Evolutionary conservation across 2,888 invertebrate species (phyloP), one percentile per base, ranked within the genome.

Genomic region (Eilema sororculum): DNA sequence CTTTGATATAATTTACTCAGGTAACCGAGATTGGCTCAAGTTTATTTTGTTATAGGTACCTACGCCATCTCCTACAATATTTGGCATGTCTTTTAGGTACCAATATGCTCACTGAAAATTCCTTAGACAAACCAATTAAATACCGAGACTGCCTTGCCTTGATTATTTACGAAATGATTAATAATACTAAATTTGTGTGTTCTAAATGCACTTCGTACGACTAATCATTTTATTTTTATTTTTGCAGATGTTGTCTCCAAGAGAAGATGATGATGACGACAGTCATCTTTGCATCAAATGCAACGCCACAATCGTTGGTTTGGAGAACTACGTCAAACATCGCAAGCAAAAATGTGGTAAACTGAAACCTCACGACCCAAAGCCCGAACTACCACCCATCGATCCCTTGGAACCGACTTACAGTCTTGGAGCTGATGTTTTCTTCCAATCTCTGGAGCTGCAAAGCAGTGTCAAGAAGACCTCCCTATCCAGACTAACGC

Each of bases 261-360:
- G 92, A 22, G 94, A 96, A 71, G 97, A 97, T 74, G 97, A 97
- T 70, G 97, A 98, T 65, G 97, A 98, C 68, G 98, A 99, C 91
- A 97, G 96, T 6, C 99, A 99, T 87, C 96, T 98, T 76, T 99
- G 99, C 91, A 97, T 98, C 84, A 98, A 97, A 87, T 99, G 99
- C 92, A 97, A 97, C 81, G 89, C 96, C 24, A 98, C 98, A 4
- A 97, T 99, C 73, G 92, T 96, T 56, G 99, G 99, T 0, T 95
- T 99, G n/a, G 97, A 97, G 59, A 97, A 97, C 88, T 99, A 99
- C 88, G 96, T 99, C 33, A 96, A 96, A 57, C 99, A 99, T 87
- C 96, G 98, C 60, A 98, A 98, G 87, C 94, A 96, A 46, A 96
- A 96, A 78, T 98, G 98, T 82, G 94, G 95, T 33, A 95, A 95